These are phyloP conservation scores for Percopsis omiscomaycus DNA, from an alignment of 2,797 vertebrate species.

Conservation along the genomic window DNA sequence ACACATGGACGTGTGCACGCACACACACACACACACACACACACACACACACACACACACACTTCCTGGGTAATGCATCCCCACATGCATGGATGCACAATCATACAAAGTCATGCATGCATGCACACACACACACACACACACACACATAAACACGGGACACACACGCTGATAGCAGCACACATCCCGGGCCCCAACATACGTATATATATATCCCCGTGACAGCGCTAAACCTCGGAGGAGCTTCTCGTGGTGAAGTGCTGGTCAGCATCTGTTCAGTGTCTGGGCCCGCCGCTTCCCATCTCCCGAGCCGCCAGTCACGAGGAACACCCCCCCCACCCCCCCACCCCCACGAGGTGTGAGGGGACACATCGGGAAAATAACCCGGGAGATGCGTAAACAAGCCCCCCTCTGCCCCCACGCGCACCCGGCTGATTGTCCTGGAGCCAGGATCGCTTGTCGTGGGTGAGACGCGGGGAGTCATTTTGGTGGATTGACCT, in stretches of 20 bases:
- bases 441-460: slow-evolving; percentile 42
- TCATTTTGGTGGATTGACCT: slow-evolving; percentile 57
- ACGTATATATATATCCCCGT: slow-evolving; percentile 13
- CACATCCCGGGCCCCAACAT: neutral
- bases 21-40: slow-evolving; percentile 1
- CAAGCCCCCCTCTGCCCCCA: slow-evolving; percentile 6
- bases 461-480: slow-evolving; percentile 30
- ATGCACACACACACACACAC: slow-evolving; percentile 14
- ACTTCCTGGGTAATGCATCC: neutral
- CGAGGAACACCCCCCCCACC: neutral
- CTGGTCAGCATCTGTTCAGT: slow-evolving; percentile 65
- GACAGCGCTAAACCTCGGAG: slow-evolving; percentile 36
- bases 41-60: slow-evolving; percentile 20
- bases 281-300: slow-evolving; percentile 45
- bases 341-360: slow-evolving; percentile 30
- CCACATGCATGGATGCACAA: slow-evolving; percentile 4
- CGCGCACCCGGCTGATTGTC: slow-evolving; percentile 23
- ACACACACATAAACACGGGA: neutral
- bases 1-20: slow-evolving; percentile 17
- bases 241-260: slow-evolving; percentile 53
- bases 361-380: slow-evolving; percentile 43
- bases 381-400: slow-evolving; percentile 32
- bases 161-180: slow-evolving; percentile 2
- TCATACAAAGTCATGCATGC: slow-evolving; percentile 3
- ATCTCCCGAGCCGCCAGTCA: slow-evolving; percentile 53